These are phyloP conservation scores for Thinocorus orbignyianus DNA, from an alignment of 2,113 vertebrate species.

Conservation along the genomic window DNA sequence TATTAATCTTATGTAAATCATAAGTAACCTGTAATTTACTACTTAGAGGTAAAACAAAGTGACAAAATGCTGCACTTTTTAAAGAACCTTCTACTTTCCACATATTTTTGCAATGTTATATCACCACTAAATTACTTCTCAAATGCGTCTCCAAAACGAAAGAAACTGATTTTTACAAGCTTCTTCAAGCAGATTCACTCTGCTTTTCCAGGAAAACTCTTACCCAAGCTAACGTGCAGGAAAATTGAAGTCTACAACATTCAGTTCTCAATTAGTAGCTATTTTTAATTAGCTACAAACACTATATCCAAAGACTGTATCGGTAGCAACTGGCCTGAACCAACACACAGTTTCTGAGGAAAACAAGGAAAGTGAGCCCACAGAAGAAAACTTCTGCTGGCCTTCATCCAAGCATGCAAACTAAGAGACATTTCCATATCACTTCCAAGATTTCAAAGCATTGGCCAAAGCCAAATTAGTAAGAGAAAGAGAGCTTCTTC, in stretches of 20 bases:
- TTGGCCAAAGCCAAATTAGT: not conserved
- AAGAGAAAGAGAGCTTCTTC: not conserved
- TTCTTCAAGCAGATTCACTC: not conserved
- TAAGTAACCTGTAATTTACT: not conserved
- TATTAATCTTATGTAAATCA: not conserved
- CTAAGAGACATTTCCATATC: not conserved
- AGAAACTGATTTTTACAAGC: not conserved
- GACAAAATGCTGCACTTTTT: not conserved
- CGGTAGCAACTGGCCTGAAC: constrained; percentile 3
- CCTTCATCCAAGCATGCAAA: not conserved
- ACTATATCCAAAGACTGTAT: not conserved
- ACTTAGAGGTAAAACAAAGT: not conserved
- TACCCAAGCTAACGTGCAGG: not conserved
- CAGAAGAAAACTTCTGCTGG: constrained; percentile 25
- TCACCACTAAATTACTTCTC: not conserved
- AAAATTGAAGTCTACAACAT: not conserved
- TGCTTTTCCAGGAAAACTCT: not conserved
- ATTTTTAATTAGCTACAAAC: constrained; percentile 34
- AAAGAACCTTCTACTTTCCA: not conserved
- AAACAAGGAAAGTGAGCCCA: constrained; percentile 33
- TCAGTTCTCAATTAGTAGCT: not conserved
- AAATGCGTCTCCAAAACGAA: not conserved
- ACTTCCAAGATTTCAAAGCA: not conserved
- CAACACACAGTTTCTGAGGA: not conserved
- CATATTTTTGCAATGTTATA: not conserved